These are phyloP conservation scores for Alectura lathami DNA, from an alignment of 2,113 vertebrate species.

Conservation along the genomic window DNA sequence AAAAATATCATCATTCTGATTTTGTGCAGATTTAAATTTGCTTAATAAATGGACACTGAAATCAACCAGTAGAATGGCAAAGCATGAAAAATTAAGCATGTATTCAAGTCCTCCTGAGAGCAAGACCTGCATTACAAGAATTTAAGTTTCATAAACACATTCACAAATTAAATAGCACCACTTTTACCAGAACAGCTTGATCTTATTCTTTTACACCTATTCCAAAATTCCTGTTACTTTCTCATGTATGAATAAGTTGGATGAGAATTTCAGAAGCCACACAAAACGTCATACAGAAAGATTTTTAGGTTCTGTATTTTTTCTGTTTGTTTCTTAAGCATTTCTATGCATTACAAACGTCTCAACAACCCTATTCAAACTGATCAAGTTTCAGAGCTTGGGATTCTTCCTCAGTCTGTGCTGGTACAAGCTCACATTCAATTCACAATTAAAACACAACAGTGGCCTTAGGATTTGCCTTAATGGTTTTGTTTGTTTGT, in stretches of 20 bases:
- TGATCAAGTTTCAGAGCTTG: not conserved
- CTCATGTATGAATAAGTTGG: not conserved
- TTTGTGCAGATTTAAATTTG: not conserved
- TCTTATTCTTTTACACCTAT: not conserved
- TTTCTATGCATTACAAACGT: not conserved
- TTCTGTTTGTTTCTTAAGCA: not conserved
- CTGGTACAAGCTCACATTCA: not conserved
- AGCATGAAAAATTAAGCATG: not conserved
- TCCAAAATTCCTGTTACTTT: not conserved
- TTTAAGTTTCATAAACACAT: not conserved
- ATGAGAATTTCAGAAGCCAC: not conserved
- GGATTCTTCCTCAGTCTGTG: not conserved
- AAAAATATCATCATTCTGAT: not conserved
- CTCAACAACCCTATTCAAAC: not conserved
- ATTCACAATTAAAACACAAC: not conserved
- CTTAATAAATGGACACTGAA: not conserved
- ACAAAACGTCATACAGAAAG: not conserved
- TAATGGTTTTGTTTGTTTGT: not conserved
- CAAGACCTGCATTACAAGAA: not conserved
- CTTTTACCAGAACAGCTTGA: not conserved
- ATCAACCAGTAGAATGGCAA: not conserved
- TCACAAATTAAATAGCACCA: not conserved
- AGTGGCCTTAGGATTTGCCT: not conserved
- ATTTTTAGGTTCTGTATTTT: not conserved
- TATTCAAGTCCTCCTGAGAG: not conserved